Evolutionary conservation across 2,797 vertebrate species (phyloP).

Genomic region (Adrianichthys oophorus): DNA sequence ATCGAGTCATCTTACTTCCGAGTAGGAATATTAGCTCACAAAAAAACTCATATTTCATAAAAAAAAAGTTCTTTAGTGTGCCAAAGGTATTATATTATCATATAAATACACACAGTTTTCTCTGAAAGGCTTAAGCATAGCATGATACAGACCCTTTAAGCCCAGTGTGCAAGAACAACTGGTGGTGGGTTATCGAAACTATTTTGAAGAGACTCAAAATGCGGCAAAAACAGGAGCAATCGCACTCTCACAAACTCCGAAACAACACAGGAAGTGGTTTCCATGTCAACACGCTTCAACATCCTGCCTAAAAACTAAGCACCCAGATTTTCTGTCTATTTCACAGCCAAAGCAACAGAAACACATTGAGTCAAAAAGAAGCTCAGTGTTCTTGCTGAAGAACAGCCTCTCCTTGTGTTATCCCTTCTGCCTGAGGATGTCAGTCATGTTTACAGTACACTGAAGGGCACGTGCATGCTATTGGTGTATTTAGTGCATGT

Average conservation of each 20-base stretch:
- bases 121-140: too few relatives aligned
- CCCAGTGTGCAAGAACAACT: conserved; percentile 42
- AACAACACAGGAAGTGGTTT: conserved; percentile 66
- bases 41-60: too few relatives aligned
- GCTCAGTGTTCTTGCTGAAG: neutral
- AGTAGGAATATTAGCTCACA: too few relatives aligned
- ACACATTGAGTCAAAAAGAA: neutral
- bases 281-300: conserved; percentile 58
- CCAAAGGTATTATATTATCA: too few relatives aligned
- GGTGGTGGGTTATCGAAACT: conserved; percentile 53
- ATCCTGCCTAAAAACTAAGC: conserved; percentile 54
- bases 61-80: too few relatives aligned
- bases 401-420: neutral
- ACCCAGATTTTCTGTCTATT: conserved; percentile 6
- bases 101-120: too few relatives aligned
- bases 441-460: conserved; percentile 27
- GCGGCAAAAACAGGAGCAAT: conserved; percentile 11
- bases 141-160: neutral
- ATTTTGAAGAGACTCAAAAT: conserved; percentile 21
- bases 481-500: neutral
- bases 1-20: too few relatives aligned
- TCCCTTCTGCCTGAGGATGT: conserved; percentile 2
- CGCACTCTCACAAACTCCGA: conserved; percentile 13
- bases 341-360: conserved; percentile 2
- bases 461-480: conserved; percentile 9